Evolutionary conservation across 2,113 vertebrate genomes (phyloP), one percentile per base, ranked within the genome.

Genomic region (Mesoclemmys tuberculata): DNA sequence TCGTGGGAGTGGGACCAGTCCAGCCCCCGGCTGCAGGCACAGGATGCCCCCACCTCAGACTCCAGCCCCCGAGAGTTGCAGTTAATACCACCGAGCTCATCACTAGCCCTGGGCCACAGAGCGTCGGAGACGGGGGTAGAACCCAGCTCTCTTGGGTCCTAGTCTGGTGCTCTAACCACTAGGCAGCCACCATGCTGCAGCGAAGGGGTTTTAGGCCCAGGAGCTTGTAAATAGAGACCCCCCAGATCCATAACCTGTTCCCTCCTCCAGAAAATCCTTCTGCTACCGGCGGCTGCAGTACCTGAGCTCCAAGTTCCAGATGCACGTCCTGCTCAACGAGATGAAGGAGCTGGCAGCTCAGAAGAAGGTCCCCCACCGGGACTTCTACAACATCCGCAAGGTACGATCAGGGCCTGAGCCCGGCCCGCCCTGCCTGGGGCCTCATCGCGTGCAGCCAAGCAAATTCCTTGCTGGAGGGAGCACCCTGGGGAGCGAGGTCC

Each of bases 311-410:
- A 99, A 99, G 93, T 99, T 99, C 97, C 99, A 99, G 98, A 99
- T 99, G 99, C 99, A 99, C 0, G 99, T 99, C 89, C 98, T 99
- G 84, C 98, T 99, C 92, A 99, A 99, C 0, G 99, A 99, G 98
- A 99, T 99, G 99, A 99, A 99, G 97, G 99, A 99, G 97, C 87
- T 99, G 97, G 99, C 99, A 0, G 99, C 99, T 44, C 99, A 99
- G 98, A 99, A 99, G 98, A 99, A 99, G 94, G 99, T 99, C 71
- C 99, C 99, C 2, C 99, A 99, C 90, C 98, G 99, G 0, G 99
- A 99, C 94, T 99, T 99, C 97, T 99, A 99, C 98, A 99, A 99
- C 93, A 99, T 99, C 94, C 98, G 99, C 68, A 99, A 99, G 99
- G 99, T 99, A 44, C 29, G 21, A 68, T 29, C 11, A 21, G 64